phyloP scores from a whole-genome alignment of 2,797 vertebrate genomes.

The Ambastaia sidthimunki region DNA sequence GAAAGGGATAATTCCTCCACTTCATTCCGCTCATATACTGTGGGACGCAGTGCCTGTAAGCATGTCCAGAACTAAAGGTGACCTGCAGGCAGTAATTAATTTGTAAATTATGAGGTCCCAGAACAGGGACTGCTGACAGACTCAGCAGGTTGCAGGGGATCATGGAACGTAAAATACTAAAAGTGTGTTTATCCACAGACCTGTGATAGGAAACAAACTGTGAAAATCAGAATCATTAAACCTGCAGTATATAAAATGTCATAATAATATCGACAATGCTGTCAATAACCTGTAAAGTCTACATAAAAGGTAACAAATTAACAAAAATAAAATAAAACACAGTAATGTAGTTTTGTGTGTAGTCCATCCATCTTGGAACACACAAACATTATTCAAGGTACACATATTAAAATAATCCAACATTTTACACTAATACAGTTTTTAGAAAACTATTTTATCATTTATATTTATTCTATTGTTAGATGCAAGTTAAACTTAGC shows the following conservation, averaged over 20 bases:
- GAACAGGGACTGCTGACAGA: constrained; percentile 6
- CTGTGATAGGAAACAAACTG: neutral
- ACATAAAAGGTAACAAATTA: too few species aligned
- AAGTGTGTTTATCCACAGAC: neutral
- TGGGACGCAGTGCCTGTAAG: neutral
- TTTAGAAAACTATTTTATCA: too few species aligned
- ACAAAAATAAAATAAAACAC: too few species aligned
- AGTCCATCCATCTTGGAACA: too few species aligned
- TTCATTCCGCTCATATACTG: neutral
- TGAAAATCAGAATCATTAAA: neutral
- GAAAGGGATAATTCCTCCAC: neutral
- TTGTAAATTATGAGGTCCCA: constrained; percentile 24
- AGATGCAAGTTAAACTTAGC: neutral
- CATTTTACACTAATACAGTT: too few species aligned
- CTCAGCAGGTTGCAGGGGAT: neutral
- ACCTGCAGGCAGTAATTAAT: constrained; percentile 25
- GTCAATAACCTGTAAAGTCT: too few species aligned
- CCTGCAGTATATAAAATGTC: neutral
- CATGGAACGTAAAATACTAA: neutral
- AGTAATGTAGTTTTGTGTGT: too few species aligned
- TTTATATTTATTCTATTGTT: too few species aligned
- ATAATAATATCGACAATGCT: too few species aligned
- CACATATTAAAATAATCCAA: too few species aligned
- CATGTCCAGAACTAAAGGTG: constrained; percentile 30
- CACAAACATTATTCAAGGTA: too few species aligned